Evolutionary conservation across 2,797 vertebrate species (phyloP).

Genomic region (Crenichthys baileyi): DNA sequence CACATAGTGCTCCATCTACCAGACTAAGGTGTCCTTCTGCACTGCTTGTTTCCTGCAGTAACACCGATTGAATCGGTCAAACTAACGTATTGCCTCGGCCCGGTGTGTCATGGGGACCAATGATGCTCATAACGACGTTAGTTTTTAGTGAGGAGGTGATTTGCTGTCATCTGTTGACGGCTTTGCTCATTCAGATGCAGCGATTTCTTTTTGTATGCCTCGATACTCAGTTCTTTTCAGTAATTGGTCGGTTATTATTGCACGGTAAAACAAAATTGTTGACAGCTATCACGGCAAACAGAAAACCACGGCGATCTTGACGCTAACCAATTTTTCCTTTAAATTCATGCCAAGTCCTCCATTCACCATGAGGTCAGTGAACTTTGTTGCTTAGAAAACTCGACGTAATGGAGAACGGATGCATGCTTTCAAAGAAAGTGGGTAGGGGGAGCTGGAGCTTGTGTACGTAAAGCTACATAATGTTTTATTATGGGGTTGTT

Average conservation of each 20-base stretch:
- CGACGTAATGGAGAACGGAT: conserved; percentile 23
- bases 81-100: conserved; percentile 25
- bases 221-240: conserved; percentile 13
- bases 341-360: conserved; percentile 29
- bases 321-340: not conserved
- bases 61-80: conserved; percentile 43
- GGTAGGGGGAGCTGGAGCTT: conserved; percentile 31
- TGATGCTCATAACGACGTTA: conserved; percentile 35
- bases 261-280: conserved; percentile 34
- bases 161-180: conserved; percentile 39
- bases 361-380: conserved; percentile 22
- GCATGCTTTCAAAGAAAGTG: conserved; percentile 38
- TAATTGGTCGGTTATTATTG: conserved; percentile 10
- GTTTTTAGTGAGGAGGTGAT: not conserved
- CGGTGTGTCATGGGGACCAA: conserved; percentile 48
- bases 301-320: conserved; percentile 21
- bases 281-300: conserved; percentile 8
- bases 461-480: conserved; percentile 54
- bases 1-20: conserved; percentile 12
- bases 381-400: conserved; percentile 19
- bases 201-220: conserved; percentile 20
- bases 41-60: conserved; percentile 44
- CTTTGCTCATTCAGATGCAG: conserved; percentile 45
- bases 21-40: conserved; percentile 1
- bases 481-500: conserved; percentile 63